Percentiles rank a stretch among this genome's conserved stretches.
Evolutionary conservation across 2,888 invertebrate species (phyloP).

Genomic region (Candidula unifasciata): DNA sequence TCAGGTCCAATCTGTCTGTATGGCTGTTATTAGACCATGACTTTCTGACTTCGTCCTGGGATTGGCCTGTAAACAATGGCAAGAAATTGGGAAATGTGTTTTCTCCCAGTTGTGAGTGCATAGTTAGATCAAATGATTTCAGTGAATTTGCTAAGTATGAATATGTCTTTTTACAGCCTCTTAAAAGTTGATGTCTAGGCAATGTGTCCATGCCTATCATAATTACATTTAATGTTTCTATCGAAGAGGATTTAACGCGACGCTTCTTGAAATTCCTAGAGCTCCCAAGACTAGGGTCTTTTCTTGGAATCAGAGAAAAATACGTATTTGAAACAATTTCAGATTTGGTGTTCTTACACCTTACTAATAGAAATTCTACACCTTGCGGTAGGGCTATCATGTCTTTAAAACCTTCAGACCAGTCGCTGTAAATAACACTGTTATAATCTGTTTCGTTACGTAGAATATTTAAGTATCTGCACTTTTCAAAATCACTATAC

Average conservation of each 20-base stretch:
- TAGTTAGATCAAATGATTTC: constrained; percentile 87
- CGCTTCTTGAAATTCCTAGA: constrained; percentile 52
- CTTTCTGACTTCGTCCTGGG: constrained; percentile 56
- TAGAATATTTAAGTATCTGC: too few relatives aligned
- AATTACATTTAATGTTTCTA: constrained; percentile 83
- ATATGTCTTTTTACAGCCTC: constrained; percentile 86
- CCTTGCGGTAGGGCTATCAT: constrained; percentile 53
- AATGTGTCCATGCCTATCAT: constrained; percentile 91
- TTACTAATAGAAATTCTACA: too few relatives aligned
- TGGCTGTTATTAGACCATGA: constrained; percentile 54
- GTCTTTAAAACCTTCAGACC: constrained; percentile 49
- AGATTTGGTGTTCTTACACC: too few relatives aligned
- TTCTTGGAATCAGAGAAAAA: constrained; percentile 66
- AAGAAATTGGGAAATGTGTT: constrained; percentile 94
- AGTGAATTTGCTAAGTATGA: constrained; percentile 82
- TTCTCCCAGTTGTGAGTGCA: constrained; percentile 95
- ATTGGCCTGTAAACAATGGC: constrained; percentile 82
- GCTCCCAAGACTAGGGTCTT: constrained; percentile 56
- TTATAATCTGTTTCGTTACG: too few relatives aligned
- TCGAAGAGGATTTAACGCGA: constrained; percentile 48
- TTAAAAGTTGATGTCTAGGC: constrained; percentile 89
- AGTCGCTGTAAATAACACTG: constrained; percentile 48
- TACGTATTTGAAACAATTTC: too few relatives aligned
- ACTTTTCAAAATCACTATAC: too few relatives aligned
- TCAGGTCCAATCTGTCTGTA: constrained; percentile 82